Conservation (phyloP, 2,113 vertebrate species). For the Dolichallabes microphthalmus region DNA sequence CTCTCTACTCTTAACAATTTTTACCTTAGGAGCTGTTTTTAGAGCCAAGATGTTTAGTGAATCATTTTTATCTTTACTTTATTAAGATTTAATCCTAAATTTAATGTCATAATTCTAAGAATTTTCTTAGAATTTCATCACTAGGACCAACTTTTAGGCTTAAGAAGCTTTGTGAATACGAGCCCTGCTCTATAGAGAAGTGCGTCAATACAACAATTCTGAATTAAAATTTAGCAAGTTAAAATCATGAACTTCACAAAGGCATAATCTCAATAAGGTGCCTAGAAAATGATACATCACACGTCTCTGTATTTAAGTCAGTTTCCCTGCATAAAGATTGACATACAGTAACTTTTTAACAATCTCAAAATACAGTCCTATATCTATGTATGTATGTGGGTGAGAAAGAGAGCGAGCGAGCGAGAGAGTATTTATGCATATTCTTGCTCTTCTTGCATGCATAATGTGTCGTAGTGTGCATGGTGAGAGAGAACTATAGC, state of each 20-base stretch:
- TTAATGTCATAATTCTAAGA: too few species aligned
- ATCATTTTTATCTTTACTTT: too few species aligned
- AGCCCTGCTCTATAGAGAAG: background rate
- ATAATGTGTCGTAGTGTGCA: background rate
- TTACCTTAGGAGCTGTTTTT: too few species aligned
- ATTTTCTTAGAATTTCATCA: too few species aligned
- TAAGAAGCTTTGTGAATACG: too few species aligned
- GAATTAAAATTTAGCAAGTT: background rate
- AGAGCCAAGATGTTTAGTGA: too few species aligned
- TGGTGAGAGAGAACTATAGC: background rate
- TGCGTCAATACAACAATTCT: background rate
- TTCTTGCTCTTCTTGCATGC: background rate
- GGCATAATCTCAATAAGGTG: background rate
- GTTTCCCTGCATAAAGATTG: background rate
- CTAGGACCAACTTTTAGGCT: too few species aligned
- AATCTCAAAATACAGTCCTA: background rate
- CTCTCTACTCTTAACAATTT: too few species aligned
- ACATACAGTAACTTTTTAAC: background rate
- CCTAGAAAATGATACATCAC: background rate
- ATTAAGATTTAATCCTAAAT: too few species aligned
- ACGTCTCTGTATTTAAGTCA: background rate
- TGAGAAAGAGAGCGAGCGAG: too few species aligned
- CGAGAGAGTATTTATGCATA: background rate
- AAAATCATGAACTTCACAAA: background rate
- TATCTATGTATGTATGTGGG: background rate